phyloP scores from a whole-genome alignment of 1,140 invertebrate genomes.

The Belonocnema kinseyi region DNA sequence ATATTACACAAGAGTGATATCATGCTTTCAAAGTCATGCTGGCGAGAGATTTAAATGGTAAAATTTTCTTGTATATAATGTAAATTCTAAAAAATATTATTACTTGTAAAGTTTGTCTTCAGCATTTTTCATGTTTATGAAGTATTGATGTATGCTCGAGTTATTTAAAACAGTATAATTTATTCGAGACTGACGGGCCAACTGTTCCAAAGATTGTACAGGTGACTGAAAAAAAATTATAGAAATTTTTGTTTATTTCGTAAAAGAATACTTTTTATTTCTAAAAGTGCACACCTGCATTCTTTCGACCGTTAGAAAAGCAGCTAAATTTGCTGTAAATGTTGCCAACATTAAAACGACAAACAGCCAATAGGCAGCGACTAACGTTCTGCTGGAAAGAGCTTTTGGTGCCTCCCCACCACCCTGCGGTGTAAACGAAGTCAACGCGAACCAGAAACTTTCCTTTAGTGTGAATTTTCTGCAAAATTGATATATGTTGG shows the following conservation, averaged over 20 bases:
- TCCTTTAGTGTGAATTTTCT: conserved; percentile 92
- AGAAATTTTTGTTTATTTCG: background rate
- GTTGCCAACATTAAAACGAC: conserved; percentile 95
- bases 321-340: conserved; percentile 97
- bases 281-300: conserved; percentile 84
- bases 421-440: conserved; percentile 93
- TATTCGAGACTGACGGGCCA: conserved; percentile 90
- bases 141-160: conserved; percentile 89
- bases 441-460: conserved; percentile 95
- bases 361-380: conserved; percentile 95
- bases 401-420: conserved; percentile 92
- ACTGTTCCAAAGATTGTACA: conserved; percentile 90
- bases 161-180: conserved; percentile 93
- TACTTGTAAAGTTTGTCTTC: conserved; percentile 92
- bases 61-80: background rate
- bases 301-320: conserved; percentile 96
- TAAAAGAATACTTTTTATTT: background rate
- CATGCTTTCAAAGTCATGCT: no score
- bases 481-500: conserved; percentile 43
- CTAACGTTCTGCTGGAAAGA: conserved; percentile 87
- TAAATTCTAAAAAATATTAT: conserved; percentile 48
- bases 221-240: conserved; percentile 79
- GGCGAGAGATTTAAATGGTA: no score
- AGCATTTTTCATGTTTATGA: conserved; percentile 93
- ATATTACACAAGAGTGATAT: no score